Percentiles rank a stretch among this genome's conserved stretches.
phyloP scores from a whole-genome alignment of 2,797 vertebrate genomes.

The Emys orbicularis region DNA sequence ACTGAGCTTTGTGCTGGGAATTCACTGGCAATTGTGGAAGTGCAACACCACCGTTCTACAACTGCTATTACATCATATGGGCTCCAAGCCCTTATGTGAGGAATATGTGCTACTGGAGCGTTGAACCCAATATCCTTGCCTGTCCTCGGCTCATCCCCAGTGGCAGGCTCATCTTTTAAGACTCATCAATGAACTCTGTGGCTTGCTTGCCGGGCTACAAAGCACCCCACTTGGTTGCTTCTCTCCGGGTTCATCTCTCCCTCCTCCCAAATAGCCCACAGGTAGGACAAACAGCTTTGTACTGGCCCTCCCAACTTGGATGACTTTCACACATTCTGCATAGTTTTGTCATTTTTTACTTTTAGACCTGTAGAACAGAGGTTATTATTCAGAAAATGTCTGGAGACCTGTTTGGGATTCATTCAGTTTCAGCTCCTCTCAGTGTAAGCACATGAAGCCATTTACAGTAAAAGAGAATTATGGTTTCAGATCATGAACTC shows the following conservation, averaged over 20 bases:
- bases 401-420: neutral
- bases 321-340: neutral
- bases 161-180: neutral
- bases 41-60: neutral
- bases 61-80: neutral
- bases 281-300: neutral
- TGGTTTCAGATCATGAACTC: conserved; percentile 23
- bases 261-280: neutral
- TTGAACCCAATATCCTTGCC: neutral
- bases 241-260: neutral
- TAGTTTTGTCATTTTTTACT: neutral
- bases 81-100: neutral
- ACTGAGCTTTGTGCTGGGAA: neutral
- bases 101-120: neutral
- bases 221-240: neutral
- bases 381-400: neutral
- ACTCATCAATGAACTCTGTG: neutral
- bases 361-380: neutral
- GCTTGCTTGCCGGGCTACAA: neutral
- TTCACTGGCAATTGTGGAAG: neutral
- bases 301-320: neutral
- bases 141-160: neutral
- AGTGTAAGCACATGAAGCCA: neutral
- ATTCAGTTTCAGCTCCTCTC: neutral
- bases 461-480: conserved; percentile 38